Percentiles rank a stretch among this genome's conserved stretches.
phyloP scores from a whole-genome alignment of 2,888 invertebrate genomes.

The Tinea trinotella region DNA sequence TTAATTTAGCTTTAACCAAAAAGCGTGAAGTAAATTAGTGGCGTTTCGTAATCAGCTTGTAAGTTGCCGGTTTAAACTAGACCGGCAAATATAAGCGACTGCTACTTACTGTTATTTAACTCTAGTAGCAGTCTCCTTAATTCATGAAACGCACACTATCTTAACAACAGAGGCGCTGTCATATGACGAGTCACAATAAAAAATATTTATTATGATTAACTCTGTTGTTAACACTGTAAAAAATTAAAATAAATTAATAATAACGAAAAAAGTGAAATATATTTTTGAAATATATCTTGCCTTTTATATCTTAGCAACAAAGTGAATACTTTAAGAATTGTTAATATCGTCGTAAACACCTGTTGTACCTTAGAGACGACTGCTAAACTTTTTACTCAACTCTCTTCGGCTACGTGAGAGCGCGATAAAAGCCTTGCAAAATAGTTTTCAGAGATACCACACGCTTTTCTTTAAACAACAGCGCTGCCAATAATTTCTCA shows the following conservation, averaged over 20 bases:
- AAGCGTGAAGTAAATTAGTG: no score
- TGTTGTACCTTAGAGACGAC: conserved; percentile 58
- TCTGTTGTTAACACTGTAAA: neutral
- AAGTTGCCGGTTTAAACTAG: no score
- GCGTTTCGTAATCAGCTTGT: no score
- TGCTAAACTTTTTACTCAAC: conserved; percentile 60
- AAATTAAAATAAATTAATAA: neutral
- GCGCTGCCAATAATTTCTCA: no score
- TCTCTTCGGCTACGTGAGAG: conserved; percentile 39
- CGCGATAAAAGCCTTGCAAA: conserved; percentile 66
- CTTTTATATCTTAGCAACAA: conserved; percentile 15
- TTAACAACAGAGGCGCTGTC: no score
- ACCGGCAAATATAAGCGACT: no score
- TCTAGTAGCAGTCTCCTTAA: no score
- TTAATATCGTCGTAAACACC: conserved; percentile 57
- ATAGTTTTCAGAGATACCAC: conserved; percentile 66
- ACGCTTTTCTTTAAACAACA: conserved; percentile 34
- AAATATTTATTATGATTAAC: neutral
- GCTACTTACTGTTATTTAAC: no score
- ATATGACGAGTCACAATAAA: no score
- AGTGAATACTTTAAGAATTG: conserved; percentile 32
- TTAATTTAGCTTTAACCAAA: no score
- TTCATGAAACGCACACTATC: no score
- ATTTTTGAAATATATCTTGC: neutral
- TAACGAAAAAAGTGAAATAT: neutral